Evolutionary conservation across 1,140 invertebrate species (phyloP), one percentile per base, ranked within the genome.

Genomic region (Temnothorax longispinosus): DNA sequence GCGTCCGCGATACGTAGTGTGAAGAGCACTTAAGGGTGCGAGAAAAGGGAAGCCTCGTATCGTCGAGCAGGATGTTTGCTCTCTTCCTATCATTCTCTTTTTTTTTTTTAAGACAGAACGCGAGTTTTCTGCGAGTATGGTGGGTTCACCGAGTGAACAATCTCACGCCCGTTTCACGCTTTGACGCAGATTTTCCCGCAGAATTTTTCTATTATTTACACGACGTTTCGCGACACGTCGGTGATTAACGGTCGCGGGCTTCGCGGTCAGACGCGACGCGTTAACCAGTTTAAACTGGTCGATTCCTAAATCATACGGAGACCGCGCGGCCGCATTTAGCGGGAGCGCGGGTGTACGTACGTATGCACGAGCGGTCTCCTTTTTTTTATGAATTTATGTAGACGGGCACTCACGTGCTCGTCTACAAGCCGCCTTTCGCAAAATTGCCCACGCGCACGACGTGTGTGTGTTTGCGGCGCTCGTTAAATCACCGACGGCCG

Each of bases 401-500:
- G 27, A 27, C 27, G 69, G 69, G 11, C 80, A 21, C 35, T 64
- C 75, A 85, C 62, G 47, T 78, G 82, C 27, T 15, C 60, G 35
- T 56, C 58, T 56, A 56, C 32, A 54, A 54, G 64, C 41, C 74
- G 60, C 58, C 58, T 78, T 27, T 78, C 58, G 72, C 47, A 32
- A 44, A 67, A 35, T 41, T 11, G 72, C 8, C 6, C 18, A 47
- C 27, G n/a, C 58, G 74, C 58, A 58, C 75, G 13, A 18, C 58
- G 47, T 6, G 7, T 4, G 11, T 44, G 13, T 85, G 27, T 85
- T 85, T 85, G 82, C 60, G 21, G 21, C 27, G 35, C 60, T 78
- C 27, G 27, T 85, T 85, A 78, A 84, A 85, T 74, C 52, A 54
- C 35, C 47, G 75, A 85, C 58, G 27, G 35, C 32, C 62, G 41